These are phyloP conservation scores for Otocyon megalotis DNA, from an alignment of 2,113 vertebrate genomes.

Conservation along the genomic window DNA sequence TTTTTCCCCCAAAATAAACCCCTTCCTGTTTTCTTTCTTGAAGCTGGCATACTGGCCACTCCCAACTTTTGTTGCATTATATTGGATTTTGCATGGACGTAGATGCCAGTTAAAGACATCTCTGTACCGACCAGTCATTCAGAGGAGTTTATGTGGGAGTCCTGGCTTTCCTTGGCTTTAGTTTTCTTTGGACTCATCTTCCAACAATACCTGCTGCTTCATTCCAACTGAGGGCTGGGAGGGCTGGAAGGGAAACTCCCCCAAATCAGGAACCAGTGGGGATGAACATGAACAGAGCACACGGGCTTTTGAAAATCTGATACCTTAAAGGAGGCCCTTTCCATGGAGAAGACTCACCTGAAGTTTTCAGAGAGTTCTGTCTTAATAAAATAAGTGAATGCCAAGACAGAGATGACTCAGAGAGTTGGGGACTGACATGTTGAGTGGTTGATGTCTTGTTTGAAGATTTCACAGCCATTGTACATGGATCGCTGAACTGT, in stretches of 20 bases:
- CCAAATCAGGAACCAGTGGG: background rate
- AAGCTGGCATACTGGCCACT: background rate
- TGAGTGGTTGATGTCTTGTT: background rate
- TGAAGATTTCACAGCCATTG: slow-evolving; percentile 23
- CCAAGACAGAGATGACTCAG: background rate
- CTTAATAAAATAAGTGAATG: background rate
- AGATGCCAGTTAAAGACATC: background rate
- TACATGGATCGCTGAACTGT: slow-evolving; percentile 7
- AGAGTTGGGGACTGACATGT: background rate
- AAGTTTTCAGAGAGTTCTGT: slow-evolving; percentile 13
- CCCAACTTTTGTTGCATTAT: background rate
- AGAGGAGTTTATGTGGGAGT: background rate
- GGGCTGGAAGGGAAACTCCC: background rate
- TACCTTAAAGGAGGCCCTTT: background rate
- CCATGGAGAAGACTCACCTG: background rate
- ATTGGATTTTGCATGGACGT: background rate
- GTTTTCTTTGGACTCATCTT: background rate
- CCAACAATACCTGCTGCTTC: background rate
- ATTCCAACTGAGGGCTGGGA: background rate
- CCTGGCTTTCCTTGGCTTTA: background rate
- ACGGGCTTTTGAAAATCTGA: background rate
- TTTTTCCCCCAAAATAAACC: background rate
- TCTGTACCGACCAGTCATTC: background rate
- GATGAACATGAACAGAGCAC: background rate
- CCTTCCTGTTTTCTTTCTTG: background rate